Percentiles rank a stretch among this genome's conserved stretches.
Evolutionary conservation across 2,113 vertebrate species (phyloP).

Genomic region (Perognathus longimembris): DNA sequence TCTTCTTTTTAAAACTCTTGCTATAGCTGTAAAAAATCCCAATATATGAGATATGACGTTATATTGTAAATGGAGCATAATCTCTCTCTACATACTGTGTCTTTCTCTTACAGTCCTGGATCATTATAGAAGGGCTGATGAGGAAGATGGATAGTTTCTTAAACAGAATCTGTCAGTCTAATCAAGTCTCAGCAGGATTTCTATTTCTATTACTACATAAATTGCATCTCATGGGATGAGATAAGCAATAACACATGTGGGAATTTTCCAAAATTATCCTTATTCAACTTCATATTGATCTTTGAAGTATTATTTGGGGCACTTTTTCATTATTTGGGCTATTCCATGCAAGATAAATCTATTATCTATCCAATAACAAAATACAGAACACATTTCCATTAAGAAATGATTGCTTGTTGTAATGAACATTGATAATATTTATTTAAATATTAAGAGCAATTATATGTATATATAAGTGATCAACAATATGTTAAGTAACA

Average conservation of each 20-base stretch:
- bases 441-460: background rate
- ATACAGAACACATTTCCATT: background rate
- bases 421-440: background rate
- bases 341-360: background rate
- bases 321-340: background rate
- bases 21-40: background rate
- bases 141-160: no score
- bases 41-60: accelerated
- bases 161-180: background rate
- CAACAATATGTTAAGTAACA: background rate
- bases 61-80: background rate
- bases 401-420: conserved; percentile 4
- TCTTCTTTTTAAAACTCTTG: background rate
- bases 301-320: background rate
- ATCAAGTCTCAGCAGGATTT: background rate
- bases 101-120: background rate
- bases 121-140: background rate
- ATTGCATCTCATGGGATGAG: background rate
- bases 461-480: background rate
- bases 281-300: background rate
- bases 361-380: background rate
- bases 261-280: background rate
- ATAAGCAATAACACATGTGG: background rate
- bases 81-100: background rate
- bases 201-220: background rate